Evolutionary conservation across 2,797 vertebrate species (phyloP).

Genomic region (Premnoplex brunnescens): DNA sequence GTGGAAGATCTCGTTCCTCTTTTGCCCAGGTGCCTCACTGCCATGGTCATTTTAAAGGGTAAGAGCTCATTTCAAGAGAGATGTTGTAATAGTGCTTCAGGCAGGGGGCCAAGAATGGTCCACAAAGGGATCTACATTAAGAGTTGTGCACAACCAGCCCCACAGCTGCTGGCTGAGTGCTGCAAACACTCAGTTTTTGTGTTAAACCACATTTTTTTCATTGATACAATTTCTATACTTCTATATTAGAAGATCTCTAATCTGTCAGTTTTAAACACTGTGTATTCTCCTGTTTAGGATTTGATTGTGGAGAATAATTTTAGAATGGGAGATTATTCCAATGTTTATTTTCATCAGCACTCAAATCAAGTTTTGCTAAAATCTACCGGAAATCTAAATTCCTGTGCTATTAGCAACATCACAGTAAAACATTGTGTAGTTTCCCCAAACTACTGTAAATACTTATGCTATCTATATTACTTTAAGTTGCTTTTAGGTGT

Average conservation of each 20-base stretch:
- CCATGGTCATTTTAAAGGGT: neutral
- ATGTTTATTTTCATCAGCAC: neutral
- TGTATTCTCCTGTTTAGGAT: neutral
- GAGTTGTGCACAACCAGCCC: neutral
- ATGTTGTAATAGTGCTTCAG: neutral
- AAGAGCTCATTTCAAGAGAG: neutral
- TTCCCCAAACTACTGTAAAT: neutral
- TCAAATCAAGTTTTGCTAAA: neutral
- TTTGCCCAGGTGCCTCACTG: neutral
- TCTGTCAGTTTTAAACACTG: neutral
- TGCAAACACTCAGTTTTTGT: neutral
- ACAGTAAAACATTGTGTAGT: neutral
- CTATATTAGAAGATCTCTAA: neutral
- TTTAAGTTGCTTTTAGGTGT: neutral
- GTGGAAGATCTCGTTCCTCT: neutral
- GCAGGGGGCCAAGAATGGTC: neutral
- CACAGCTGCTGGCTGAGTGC: neutral
- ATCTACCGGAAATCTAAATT: neutral
- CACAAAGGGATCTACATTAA: neutral
- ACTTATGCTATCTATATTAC: neutral
- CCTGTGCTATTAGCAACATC: neutral
- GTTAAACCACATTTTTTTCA: neutral
- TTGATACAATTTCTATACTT: neutral
- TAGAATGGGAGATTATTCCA: neutral
- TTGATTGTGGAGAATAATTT: neutral